phyloP scores from a whole-genome alignment of 2,113 vertebrate genomes.

The Empidonax alnorum region DNA sequence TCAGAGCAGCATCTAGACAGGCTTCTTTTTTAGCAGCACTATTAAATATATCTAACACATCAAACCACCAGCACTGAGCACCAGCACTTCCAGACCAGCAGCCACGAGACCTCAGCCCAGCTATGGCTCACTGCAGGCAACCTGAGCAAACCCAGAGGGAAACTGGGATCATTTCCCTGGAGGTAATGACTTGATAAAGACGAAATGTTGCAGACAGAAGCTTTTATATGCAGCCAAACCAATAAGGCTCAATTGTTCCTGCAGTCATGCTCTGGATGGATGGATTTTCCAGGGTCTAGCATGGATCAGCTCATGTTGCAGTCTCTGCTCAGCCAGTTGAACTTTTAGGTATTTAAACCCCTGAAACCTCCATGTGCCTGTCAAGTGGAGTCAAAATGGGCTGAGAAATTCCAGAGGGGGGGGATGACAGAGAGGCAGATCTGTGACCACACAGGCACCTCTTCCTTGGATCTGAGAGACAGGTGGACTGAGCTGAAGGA shows the following conservation, averaged over 20 bases:
- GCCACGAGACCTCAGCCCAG: neutral
- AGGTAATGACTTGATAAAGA: neutral
- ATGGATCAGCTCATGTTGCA: rapidly evolving
- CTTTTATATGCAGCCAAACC: neutral
- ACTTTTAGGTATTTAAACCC: neutral
- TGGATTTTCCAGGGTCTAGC: neutral
- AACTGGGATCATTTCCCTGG: neutral
- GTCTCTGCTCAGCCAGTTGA: neutral
- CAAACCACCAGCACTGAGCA: neutral
- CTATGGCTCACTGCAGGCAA: neutral
- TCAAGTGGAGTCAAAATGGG: rapidly evolving
- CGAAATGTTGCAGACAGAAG: neutral
- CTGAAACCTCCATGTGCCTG: neutral
- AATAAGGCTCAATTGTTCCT: neutral
- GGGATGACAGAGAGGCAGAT: neutral
- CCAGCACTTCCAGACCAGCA: neutral
- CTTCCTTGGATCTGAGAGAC: neutral
- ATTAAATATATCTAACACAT: neutral
- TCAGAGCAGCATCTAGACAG: neutral
- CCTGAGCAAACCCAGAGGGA: neutral
- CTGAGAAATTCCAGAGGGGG: neutral
- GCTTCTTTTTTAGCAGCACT: neutral
- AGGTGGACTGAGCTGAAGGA: neutral
- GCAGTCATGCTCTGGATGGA: neutral
- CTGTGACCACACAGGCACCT: neutral